Base-by-base conservation (phyloP, 2,797 vertebrate genomes). In the Carapus acus region DNA sequence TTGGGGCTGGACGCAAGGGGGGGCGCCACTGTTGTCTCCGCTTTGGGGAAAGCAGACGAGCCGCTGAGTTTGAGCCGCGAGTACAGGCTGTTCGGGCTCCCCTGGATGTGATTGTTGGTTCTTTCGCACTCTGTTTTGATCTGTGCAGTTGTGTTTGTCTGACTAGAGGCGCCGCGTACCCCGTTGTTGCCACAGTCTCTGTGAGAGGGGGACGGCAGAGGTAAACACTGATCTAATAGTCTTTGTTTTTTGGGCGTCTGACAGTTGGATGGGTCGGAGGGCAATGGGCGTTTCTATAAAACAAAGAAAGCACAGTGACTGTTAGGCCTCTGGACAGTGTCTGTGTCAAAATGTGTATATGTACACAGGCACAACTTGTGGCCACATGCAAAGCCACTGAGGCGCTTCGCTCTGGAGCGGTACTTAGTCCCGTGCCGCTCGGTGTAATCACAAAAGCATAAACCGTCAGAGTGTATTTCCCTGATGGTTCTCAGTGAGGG, bases 181-280 rank as follows among this genome's bases (percentile, higher is more conserved):
- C 70, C 73, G 9, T 76, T 76, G 55, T 79, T 62, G 56, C 59
- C 41, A 12, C 60, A 75, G 49, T 85, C 81, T 66, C 76, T 71
- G 20, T 79, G 74, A 54, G 78, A 82, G 19, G 83, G 82, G 1
- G 79, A 86, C 48, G 71, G 85, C 61, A 67, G 67, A 59, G 79
- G 75, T 59, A 78, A 58, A 73, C 79, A 79, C 56, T 77, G 81
- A 46, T 90, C 86, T 44, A 79, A 73, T 38, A 87, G 74, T 82
- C 77, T 87, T 65, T 81, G 85, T 69, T 86, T 90, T 81, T 90
- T 91, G 29, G 84, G 84, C 19, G 78, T 84, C 66, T 86, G 87
- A 57, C 55, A 83, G 62, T 79, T 83, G 54, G 77, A 62, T 49
- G 71, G 58, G 23, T 87, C 86, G 20, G 79, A 74, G 61, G 81